These are phyloP conservation scores for Nasonia giraulti DNA, from an alignment of 1,140 invertebrate species.

Conservation along the genomic window DNA sequence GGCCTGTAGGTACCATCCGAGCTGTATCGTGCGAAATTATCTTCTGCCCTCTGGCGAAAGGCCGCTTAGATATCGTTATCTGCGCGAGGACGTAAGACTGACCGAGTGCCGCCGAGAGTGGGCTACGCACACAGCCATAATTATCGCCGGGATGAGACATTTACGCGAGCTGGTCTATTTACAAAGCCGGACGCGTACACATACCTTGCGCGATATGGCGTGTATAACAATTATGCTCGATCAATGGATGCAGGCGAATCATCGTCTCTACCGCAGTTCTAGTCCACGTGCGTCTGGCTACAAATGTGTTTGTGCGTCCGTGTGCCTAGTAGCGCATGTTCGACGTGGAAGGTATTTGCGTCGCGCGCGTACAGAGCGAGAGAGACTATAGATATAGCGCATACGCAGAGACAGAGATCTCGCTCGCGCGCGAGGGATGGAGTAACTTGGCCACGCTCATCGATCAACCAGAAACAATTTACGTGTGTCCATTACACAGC, in stretches of 20 bases:
- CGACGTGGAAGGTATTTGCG: neutral
- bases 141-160: neutral
- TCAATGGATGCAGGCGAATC: constrained; percentile 16
- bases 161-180: neutral
- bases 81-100: too few relatives aligned
- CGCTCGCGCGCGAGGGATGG: neutral
- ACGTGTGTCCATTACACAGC: constrained; percentile 41
- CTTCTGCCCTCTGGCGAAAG: too few relatives aligned
- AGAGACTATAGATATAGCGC: neutral
- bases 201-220: constrained; percentile 23
- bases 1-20: too few relatives aligned
- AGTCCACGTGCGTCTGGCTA: neutral
- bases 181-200: constrained; percentile 12
- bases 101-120: too few relatives aligned
- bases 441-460: constrained; percentile 47
- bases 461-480: constrained; percentile 50
- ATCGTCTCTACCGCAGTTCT: neutral
- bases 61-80: too few relatives aligned
- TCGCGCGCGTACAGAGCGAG: neutral
- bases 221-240: constrained; percentile 42
- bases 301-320: neutral
- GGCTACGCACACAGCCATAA: neutral
- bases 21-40: too few relatives aligned
- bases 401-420: too few relatives aligned
- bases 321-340: neutral